Evolutionary conservation across 1,140 invertebrate species (phyloP), one percentile per base, ranked within the genome.

Genomic region (Mamestra configurata): DNA sequence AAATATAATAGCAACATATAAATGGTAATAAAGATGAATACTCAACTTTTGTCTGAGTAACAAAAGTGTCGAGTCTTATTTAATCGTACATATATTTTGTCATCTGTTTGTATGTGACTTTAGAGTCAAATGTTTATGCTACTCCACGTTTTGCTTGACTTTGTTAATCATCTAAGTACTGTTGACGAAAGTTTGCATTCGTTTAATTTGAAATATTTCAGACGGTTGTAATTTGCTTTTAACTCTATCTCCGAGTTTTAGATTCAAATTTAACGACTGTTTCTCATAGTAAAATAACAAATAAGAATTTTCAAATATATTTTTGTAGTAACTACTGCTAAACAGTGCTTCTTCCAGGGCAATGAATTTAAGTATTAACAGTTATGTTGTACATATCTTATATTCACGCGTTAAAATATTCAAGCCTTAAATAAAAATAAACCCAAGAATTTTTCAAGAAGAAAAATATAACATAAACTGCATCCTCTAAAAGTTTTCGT

Each of bases 11-110:
- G 13, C 11, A 27, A 24, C 64, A 49, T 49, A 68, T 68, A 49
- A 40, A 68, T 10, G 6, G 7, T 37, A 51, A 37, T 55, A 72
- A 51, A 53, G 49, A 37, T 49, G n/a, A 55, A 53, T 37, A 27
- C 27, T 55, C 7, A 64, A 71, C 70, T 53, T 35, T 72, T 35
- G 70, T 72, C 31, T 55, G 27, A 37, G 15, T 35, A 59, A 73
- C 71, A 73, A 73, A 71, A 53, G 15, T 43, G 13, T n/a, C 1
- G 15, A 57, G 53, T 43, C 35, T 53, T 40, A 57, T 59, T 73
- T 73, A 73, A 59, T 59, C 53, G 18, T 59, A 31, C 3, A 27
- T 59, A 18, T 8, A 35, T 24, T 55, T 53, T 55, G 31, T 31
- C 49, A 72, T 53, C 43, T 27, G 46, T 55, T 37, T 53, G 27